Evolutionary conservation across 2,888 invertebrate genomes (phyloP), one percentile per base, ranked within the genome.

Genomic region (Lasius fuliginosus): DNA sequence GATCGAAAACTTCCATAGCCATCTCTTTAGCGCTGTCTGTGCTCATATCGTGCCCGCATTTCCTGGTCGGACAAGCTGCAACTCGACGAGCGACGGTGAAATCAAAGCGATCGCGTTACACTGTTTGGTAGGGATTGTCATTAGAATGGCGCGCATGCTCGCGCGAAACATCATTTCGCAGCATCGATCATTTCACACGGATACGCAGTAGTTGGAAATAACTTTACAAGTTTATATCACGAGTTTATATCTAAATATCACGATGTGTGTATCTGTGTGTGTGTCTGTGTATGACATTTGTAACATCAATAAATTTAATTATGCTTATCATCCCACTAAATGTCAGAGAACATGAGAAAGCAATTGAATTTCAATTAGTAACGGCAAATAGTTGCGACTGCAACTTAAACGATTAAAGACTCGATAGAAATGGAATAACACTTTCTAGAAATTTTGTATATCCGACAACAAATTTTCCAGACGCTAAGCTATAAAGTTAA

Each of bases 1-100:
- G 86, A 68, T 30, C 75, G 84, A 84, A 60, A 79, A 77, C 23
- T 81, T 84, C 77, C 84, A 77, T 73, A 82, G 64, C 53, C 69
- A 65, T 58, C 69, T 58, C 69, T 67, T 75, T 82, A 60, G 49
- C 67, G 84, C 58, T 46, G 73, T 73, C 73, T 64, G 46, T 46
- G 46, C 30, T 62, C 23, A 71, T 60, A 84, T 56, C 65, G 56
- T 11, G 60, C 30, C 69, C n/a, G 73, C 71, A 40, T 65, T 84
- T 73, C 58, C 58, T 36, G 64, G 46, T 60, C 77, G 30, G 30
- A 53, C 68, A 42, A 56, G 49, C 18, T 11, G 65, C 36, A 8
- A 60, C 58, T 79, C 69, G 23, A 27, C 60, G 79, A n/a, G 18
- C 60, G 56, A 30, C 6, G 30, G 12, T 27, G 42, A 81, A 81